Evolutionary conservation across 2,113 vertebrate species (phyloP).

Genomic region (Python bivittatus): DNA sequence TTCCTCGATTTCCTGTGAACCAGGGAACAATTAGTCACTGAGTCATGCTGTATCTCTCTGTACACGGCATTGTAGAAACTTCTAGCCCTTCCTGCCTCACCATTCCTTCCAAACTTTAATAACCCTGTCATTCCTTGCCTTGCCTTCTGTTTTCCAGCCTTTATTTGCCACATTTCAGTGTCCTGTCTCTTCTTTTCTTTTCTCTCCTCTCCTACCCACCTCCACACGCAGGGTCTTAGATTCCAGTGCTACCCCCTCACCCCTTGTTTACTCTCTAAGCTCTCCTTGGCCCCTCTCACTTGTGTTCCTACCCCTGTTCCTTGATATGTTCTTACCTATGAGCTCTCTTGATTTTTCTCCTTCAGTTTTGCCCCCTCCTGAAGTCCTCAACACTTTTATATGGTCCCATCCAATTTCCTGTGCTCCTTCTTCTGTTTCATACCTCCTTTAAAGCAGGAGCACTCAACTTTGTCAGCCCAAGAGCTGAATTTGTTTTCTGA

Average conservation of each 20-base stretch:
- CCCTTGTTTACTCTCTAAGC: neutral
- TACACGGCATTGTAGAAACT: neutral
- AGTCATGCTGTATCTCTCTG: too few relatives aligned
- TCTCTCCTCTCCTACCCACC: neutral
- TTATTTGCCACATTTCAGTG: neutral
- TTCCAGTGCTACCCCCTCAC: neutral
- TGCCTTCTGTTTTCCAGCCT: neutral
- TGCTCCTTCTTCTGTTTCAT: neutral
- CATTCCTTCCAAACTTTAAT: neutral
- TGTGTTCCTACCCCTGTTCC: neutral
- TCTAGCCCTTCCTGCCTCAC: neutral
- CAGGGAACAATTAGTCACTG: neutral
- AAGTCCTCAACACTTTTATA: neutral
- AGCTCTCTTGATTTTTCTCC: neutral
- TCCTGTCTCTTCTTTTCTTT: neutral
- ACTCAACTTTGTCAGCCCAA: neutral
- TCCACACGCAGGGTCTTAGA: neutral
- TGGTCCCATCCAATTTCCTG: neutral
- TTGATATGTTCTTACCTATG: neutral
- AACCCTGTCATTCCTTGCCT: neutral
- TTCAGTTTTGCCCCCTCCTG: neutral
- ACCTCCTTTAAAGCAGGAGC: neutral
- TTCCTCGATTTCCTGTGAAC: neutral
- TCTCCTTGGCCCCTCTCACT: neutral
- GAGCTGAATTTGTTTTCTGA: neutral